Evolutionary conservation across 2,888 invertebrate species (phyloP).

Genomic region (Netelia fuscicornis): DNA sequence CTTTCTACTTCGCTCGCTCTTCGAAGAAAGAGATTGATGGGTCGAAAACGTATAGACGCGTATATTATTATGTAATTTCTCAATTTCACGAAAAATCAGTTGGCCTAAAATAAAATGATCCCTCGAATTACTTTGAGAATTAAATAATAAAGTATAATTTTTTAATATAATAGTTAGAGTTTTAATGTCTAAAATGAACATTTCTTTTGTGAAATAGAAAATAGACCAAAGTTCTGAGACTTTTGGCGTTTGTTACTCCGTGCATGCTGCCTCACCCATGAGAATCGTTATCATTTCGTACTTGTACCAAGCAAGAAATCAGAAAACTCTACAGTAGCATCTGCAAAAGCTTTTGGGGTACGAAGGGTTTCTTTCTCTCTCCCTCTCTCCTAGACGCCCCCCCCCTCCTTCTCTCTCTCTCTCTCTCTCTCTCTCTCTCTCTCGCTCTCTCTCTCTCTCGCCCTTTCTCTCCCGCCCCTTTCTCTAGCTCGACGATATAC

Average conservation of each 20-base stretch:
- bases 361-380: neutral
- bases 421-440: neutral
- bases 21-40: neutral
- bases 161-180: neutral
- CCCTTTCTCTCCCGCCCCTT: constrained; percentile 18
- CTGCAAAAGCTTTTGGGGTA: constrained; percentile 9
- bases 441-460: neutral
- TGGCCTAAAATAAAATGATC: too few species aligned
- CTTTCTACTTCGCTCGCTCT: neutral
- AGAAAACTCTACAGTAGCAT: constrained; percentile 36
- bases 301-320: constrained; percentile 36
- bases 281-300: constrained; percentile 47
- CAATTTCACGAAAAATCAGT: too few species aligned
- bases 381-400: neutral
- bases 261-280: neutral
- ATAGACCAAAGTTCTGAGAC: neutral
- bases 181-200: neutral
- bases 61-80: neutral
- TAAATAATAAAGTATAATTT: too few species aligned
- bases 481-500: constrained; percentile 38
- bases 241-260: neutral
- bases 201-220: neutral
- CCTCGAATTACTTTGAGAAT: too few species aligned
- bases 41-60: neutral
- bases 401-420: neutral